Percentiles rank a stretch among this genome's conserved stretches.
These are phyloP conservation scores for Acleris emargana DNA, from an alignment of 2,888 invertebrate species.

Conservation along the genomic window DNA sequence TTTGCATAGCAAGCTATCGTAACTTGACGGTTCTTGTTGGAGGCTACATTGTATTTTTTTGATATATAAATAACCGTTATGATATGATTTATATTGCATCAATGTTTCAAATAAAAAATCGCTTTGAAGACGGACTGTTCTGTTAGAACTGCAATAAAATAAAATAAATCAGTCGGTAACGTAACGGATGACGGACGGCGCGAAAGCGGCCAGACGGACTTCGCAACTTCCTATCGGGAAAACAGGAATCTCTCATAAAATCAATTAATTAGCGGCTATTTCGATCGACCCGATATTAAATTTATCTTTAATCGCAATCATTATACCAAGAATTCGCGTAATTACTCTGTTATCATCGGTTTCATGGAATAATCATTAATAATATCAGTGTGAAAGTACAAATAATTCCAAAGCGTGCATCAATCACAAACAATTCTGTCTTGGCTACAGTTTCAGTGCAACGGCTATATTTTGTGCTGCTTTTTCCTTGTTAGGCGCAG, in stretches of 20 bases:
- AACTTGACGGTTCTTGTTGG: neutral
- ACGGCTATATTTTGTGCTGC: neutral
- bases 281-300: conserved; percentile 13
- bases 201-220: conserved; percentile 47
- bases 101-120: conserved; percentile 40
- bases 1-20: too few relatives aligned
- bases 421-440: neutral
- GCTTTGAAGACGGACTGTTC: conserved; percentile 59
- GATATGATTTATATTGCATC: conserved; percentile 22
- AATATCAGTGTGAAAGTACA: neutral
- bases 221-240: conserved; percentile 63
- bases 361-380: neutral
- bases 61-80: conserved; percentile 25
- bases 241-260: conserved; percentile 46
- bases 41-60: neutral
- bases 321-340: conserved; percentile 5
- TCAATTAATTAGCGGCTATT: conserved; percentile 22
- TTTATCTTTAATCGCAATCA: conserved; percentile 10
- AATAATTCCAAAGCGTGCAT: neutral
- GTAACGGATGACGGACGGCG: conserved; percentile 39
- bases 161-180: conserved; percentile 61
- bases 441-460: neutral
- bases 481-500: neutral
- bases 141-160: conserved; percentile 50
- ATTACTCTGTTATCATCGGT: conserved; percentile 2